Evolutionary conservation across 2,113 vertebrate species (phyloP), one percentile per base, ranked within the genome.

Genomic region (Scophthalmus maximus): DNA sequence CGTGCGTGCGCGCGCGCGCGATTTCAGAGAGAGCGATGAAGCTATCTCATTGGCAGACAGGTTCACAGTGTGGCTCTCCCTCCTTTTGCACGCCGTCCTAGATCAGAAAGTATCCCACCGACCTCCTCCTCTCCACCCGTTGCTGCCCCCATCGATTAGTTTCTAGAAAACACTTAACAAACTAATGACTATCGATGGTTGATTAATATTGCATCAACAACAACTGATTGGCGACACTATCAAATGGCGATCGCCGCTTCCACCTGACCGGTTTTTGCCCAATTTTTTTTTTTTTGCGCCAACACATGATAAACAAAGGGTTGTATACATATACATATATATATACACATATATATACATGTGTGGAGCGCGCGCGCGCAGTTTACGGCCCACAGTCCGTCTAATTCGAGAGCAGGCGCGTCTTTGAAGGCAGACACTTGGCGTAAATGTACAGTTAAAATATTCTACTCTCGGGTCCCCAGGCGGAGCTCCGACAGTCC

Each of bases 371-470:
- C 6, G n/a, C n/a, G n/a, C 3, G 52, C 52, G 6, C 94, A 91
- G 84, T 94, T 95, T 95, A 93, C 93, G 94, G 93, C 92, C 92
- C 90, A 89, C 94, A 92, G 92, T 95, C 95, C 94, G 93, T 94
- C 89, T 95, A 96, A 96, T 96, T 96, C 93, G 90, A 95, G 95
- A 95, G 94, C 95, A 94, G 95, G 93, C 93, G 94, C 94, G 94
- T 95, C 95, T 97, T 97, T 97, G 94, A 97, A 97, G 95, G 94
- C 95, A 96, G 96, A 95, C 96, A 94, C 95, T 96, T 93, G 96
- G 95, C 96, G 95, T 96, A 96, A 98, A 97, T 95, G 96, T 98
- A 98, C 96, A 97, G 97, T 98, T 98, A 97, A 97, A 98, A 97
- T 98, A 98, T 98, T 98, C 97, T 93, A 94, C 93, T 93, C 93